phyloP scores from a whole-genome alignment of 1,140 invertebrate species.

The Lucilia cuprina region DNA sequence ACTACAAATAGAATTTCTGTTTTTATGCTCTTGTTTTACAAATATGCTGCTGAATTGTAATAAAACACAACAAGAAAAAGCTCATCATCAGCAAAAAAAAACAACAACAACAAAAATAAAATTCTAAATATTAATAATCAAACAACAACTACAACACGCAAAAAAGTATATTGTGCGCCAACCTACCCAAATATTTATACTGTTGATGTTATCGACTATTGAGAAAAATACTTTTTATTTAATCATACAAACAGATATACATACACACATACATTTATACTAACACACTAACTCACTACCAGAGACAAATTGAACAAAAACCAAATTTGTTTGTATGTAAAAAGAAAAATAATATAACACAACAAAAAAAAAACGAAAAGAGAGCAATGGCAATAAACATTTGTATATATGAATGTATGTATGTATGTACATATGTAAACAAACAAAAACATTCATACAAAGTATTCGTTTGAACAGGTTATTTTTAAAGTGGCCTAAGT shows the following conservation, averaged over 20 bases:
- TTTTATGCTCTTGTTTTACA: neutral
- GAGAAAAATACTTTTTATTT: neutral
- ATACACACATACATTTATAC: neutral
- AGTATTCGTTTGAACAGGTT: too few species aligned
- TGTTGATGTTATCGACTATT: neutral
- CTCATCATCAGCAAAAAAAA: neutral
- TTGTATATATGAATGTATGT: too few species aligned
- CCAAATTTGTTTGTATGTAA: too few species aligned
- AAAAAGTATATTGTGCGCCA: neutral
- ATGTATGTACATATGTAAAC: too few species aligned
- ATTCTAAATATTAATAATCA: neutral
- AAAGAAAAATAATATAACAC: too few species aligned
- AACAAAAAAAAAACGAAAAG: too few species aligned
- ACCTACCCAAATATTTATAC: neutral
- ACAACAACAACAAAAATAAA: neutral
- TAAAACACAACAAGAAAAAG: neutral
- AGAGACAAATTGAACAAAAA: too few species aligned
- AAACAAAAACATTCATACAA: too few species aligned
- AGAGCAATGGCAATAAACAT: too few species aligned
- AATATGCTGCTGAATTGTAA: neutral
- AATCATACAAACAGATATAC: neutral
- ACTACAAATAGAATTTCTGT: neutral
- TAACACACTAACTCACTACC: neutral
- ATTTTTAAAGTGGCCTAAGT: too few species aligned
- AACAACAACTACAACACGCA: neutral